These are phyloP conservation scores for Heliocidaris erythrogramma DNA, from an alignment of 35 echinoderm and acorn worm species.

Conservation along the genomic window DNA sequence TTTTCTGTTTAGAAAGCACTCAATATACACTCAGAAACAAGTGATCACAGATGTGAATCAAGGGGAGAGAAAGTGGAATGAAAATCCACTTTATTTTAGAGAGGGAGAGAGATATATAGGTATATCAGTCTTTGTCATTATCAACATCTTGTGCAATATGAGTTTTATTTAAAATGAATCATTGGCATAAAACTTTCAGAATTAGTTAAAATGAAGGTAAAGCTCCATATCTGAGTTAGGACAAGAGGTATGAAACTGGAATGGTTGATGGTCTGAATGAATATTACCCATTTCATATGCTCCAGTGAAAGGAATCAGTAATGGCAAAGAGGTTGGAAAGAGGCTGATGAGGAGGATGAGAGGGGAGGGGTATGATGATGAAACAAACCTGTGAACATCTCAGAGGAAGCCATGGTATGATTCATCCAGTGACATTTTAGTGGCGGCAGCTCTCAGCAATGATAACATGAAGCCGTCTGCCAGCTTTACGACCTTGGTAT, in stretches of 20 bases:
- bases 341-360: not conserved
- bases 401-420: not conserved
- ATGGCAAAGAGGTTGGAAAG: not conserved
- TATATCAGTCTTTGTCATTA: no score
- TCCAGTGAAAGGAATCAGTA: not conserved
- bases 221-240: not conserved
- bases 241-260: not conserved
- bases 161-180: no score
- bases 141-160: no score
- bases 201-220: no score
- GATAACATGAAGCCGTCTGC: not conserved
- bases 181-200: no score
- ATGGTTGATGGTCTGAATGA: not conserved
- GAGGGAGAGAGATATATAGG: no score
- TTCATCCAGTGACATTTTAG: not conserved
- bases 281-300: not conserved
- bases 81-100: no score
- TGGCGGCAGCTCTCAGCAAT: not conserved
- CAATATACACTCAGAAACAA: no score
- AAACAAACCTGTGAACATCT: conserved; percentile 5
- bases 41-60: no score
- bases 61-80: no score
- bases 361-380: not conserved
- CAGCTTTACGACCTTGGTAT: not conserved
- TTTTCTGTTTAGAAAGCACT: no score